Evolutionary conservation across 2,113 vertebrate species (phyloP), one percentile per base, ranked within the genome.

Genomic region (Eurypyga helias): DNA sequence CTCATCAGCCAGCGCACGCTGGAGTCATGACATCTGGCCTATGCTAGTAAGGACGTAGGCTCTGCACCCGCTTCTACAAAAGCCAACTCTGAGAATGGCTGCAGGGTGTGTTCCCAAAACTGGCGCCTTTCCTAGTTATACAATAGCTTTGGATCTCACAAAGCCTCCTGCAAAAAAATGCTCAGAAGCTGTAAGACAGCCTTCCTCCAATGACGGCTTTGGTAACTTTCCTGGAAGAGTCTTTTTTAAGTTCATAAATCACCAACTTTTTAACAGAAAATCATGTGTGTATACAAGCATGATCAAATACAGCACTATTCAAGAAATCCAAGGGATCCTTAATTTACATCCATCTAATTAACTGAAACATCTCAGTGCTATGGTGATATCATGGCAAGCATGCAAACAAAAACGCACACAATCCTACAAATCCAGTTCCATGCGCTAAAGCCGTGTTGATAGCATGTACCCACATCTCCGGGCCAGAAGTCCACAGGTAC

Each of bases 1-100:
- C 49, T 13, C 49, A 25, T 15, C 16, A 0, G 66, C 48, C 55
- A 61, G 36, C 2, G 0, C 33, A 19, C 1, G 1, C 75, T 33
- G 26, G 5, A 61, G 38, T 46, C 54, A 62, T 23, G 15, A 26
- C 38, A 45, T 36, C 61, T 60, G 51, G 34, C 34, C 51, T 58
- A 26, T 49, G 21, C 52, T 26, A 18, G 20, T 14, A 43, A 31
- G 58, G 29, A 33, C 5, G 1, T 10, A 51, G 21, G 43, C 51
- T 43, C 34, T 51, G 25, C 3, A 0, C 20, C 20, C 14, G 11
- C 31, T 61, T 83, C 54, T 54, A 10, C 9, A 51, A 51, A 65
- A 79, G 49, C 2, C 43, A 49, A 34, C 9, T 17, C 66, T 80
- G 43, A 17, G 52, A 60, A 25, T 10, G 19, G 23, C 23, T n/a